Evolutionary conservation across 1,140 invertebrate genomes (phyloP).

Genomic region (Himalopsyche phryganea): DNA sequence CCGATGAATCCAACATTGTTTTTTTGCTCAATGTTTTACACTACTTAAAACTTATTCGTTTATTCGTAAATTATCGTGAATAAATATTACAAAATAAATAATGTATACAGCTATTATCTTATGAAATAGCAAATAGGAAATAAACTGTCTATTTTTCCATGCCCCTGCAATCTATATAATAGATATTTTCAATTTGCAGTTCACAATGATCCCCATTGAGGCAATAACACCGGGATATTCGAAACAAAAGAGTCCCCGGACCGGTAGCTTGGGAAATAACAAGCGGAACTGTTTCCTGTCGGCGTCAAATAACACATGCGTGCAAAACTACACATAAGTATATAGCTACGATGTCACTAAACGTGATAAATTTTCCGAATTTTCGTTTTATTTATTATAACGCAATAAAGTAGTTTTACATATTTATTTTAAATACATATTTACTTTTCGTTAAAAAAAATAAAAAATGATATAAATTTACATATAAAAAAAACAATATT

Average conservation of each 20-base stretch:
- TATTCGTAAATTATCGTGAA: too few species aligned
- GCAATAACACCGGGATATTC: conserved; percentile 29
- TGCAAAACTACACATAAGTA: neutral
- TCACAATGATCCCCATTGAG: conserved; percentile 20
- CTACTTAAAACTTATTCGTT: too few species aligned
- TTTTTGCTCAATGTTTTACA: too few species aligned
- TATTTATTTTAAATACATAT: neutral
- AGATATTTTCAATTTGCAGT: conserved; percentile 30
- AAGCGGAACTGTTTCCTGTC: conserved; percentile 10
- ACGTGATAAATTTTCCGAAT: neutral
- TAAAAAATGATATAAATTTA: too few species aligned
- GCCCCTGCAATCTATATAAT: neutral
- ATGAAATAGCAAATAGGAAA: too few species aligned
- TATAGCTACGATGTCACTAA: neutral
- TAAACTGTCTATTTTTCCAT: neutral
- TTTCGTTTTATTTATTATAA: neutral
- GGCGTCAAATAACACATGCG: conserved; percentile 1
- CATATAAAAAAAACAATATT: too few species aligned
- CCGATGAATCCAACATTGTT: too few species aligned
- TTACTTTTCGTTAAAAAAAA: neutral
- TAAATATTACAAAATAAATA: too few species aligned
- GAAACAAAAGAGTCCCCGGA: conserved; percentile 27
- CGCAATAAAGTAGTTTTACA: neutral
- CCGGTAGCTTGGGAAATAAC: conserved; percentile 21
- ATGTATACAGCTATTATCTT: too few species aligned